Base-by-base conservation (phyloP, 2,888 invertebrate species). In the Mesochorus sp. region DNA sequence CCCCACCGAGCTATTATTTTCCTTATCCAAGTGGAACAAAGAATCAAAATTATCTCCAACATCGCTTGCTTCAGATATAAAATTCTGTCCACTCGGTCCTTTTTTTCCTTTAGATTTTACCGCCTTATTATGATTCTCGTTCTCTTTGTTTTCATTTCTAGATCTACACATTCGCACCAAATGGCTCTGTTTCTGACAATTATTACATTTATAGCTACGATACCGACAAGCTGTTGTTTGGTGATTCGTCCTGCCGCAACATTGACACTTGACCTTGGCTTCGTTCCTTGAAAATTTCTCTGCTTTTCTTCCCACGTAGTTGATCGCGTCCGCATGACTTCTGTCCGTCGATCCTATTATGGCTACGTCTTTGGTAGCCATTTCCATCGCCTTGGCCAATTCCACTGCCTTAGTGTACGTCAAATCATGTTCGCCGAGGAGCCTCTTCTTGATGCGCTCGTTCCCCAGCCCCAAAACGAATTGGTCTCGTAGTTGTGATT, bases 381-480 rank as follows among this genome's bases (percentile, higher is more conserved):
- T 6, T 49, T 80, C 72, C 59, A 81, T n/a, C 3, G 76, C 39
- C 8, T 34, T 26, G 2, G 80, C 78, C 19, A 78, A n/a, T 5
- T 77, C 75, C 0, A 76, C 28, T 0, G 76, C 78, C 28, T 47
- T 39, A 4, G 49, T 21, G 14, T 67, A 78, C 0, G 73, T 62
- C 4, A 76, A 31, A 19, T 71, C 53, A 3, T 53, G 49, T 34
- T 81, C 76, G 0, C 67, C 70, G 17, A 80, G 66, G 12, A 80
- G 31, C 1, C 55, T 76, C 34, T 76, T 76, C 31, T 71, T 78
- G 3, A 73, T 80, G 0, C 61, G 31, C 0, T 62, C 57, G 14
- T 44, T 76, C 1, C 39, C 37, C 1, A 81, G 37, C 2, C 79
- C 79, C 71, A 76, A 81, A 14, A 80, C 76, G 10, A 78, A 74